Percentiles rank a stretch among this genome's conserved stretches.
Conservation (phyloP, 2,888 invertebrate species). For the Oasisia sp. region DNA sequence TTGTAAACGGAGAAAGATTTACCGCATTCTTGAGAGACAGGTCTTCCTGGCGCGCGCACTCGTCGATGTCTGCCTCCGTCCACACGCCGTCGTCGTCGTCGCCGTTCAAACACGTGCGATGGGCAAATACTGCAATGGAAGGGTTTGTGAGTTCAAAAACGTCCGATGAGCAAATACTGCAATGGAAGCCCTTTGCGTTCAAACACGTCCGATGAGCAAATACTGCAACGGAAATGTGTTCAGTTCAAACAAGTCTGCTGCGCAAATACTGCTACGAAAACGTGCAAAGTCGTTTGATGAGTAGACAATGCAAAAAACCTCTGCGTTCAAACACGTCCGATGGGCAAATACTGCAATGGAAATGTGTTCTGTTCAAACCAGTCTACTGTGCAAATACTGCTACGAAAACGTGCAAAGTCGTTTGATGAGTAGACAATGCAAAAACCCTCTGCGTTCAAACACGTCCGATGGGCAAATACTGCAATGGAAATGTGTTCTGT, state of each 20-base stretch:
- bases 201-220: constrained; percentile 28
- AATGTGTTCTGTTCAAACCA: not conserved
- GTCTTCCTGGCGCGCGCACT: constrained; percentile 54
- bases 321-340: not conserved
- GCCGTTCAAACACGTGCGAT: constrained; percentile 46
- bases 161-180: constrained; percentile 31
- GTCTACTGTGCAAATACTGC: not conserved
- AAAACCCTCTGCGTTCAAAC: not conserved
- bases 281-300: not conserved
- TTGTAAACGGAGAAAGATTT: not conserved
- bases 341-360: constrained; percentile 35
- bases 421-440: not conserved
- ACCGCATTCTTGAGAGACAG: constrained; percentile 43
- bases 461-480: not conserved
- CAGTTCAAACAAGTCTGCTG: constrained; percentile 42
- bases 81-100: constrained; percentile 59
- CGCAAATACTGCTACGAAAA: constrained; percentile 34
- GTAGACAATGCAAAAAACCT: constrained; percentile 30
- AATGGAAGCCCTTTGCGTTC: constrained; percentile 10
- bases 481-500: not conserved
- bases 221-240: constrained; percentile 27
- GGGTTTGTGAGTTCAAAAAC: not conserved
- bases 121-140: constrained; percentile 34
- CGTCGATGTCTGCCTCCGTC: constrained; percentile 59
- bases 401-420: not conserved